Conservation (phyloP, 2,113 vertebrate species). For the Pica pica region DNA sequence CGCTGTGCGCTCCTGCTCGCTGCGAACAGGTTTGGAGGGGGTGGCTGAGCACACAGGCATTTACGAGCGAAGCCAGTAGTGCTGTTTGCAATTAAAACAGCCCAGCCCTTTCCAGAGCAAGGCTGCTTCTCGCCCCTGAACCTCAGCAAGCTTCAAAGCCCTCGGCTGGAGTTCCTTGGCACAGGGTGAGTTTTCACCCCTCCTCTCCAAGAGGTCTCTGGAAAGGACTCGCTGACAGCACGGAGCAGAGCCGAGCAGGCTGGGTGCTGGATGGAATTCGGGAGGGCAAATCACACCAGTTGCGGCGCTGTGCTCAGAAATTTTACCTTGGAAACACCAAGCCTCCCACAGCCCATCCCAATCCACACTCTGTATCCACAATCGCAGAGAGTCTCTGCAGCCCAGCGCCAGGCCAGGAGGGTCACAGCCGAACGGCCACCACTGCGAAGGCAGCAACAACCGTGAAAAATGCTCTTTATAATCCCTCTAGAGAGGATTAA, state of each 20-base stretch:
- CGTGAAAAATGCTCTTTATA: background rate
- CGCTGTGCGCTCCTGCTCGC: fast-evolving
- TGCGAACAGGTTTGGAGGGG: background rate
- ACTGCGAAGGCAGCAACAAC: background rate
- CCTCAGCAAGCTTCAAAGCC: background rate
- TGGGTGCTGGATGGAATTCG: background rate
- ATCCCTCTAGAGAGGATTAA: background rate
- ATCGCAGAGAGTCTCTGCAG: fast-evolving
- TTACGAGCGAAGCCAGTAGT: background rate
- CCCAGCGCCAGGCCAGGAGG: fast-evolving
- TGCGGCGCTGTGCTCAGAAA: fast-evolving
- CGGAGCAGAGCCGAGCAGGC: background rate
- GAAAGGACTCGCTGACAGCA: background rate
- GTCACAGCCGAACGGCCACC: fast-evolving
- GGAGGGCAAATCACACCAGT: background rate
- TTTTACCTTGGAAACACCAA: background rate
- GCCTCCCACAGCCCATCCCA: background rate
- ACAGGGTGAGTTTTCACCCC: fast-evolving
- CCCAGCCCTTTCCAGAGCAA: background rate
- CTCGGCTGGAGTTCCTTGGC: background rate
- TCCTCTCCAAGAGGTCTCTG: background rate
- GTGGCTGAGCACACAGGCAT: background rate
- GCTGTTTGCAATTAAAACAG: background rate
- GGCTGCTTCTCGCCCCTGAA: background rate
- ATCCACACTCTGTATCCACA: fast-evolving